These are phyloP conservation scores for Oncorhynchus tshawytscha DNA, from an alignment of 2,113 vertebrate species.

Conservation along the genomic window DNA sequence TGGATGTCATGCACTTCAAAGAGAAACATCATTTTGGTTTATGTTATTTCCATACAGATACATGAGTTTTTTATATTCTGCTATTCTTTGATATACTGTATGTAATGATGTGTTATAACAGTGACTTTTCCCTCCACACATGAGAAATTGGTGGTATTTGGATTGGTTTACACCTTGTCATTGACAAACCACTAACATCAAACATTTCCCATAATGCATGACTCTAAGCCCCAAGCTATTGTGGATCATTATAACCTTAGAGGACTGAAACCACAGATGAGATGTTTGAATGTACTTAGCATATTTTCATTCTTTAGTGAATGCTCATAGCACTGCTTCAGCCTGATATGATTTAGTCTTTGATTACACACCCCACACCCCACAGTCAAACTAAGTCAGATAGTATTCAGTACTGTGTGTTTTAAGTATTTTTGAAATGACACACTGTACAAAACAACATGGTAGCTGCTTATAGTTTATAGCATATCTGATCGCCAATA, in stretches of 20 bases:
- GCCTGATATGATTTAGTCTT: not conserved
- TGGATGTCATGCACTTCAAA: conserved; percentile 65
- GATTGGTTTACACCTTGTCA: conserved; percentile 60
- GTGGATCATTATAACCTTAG: conserved; percentile 65
- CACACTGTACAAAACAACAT: not conserved
- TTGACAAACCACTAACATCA: conserved; percentile 67
- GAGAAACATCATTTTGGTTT: conserved; percentile 46
- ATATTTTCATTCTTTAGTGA: conserved; percentile 39
- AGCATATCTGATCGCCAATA: too few species aligned
- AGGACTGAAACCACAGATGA: conserved; percentile 52
- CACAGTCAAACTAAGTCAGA: not conserved
- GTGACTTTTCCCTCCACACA: conserved; percentile 50
- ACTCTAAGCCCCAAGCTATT: conserved; percentile 56
- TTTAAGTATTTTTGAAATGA: not conserved
- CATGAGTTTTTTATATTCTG: not conserved
- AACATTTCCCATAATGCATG: conserved; percentile 72
- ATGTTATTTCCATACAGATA: conserved; percentile 23
- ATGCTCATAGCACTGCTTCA: not conserved
- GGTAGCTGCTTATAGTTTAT: too few species aligned
- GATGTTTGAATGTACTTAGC: conserved; percentile 46
- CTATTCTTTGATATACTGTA: conserved; percentile 22
- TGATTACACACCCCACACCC: conserved; percentile 1
- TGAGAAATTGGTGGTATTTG: conserved; percentile 40
- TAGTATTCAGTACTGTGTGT: not conserved
- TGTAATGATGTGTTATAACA: conserved; percentile 57